A percentile compares a stretch with the other conserved stretches of the same genome.
Evolutionary conservation across 2,797 vertebrate genomes (phyloP).

Genomic region (Syndactyla subalaris): DNA sequence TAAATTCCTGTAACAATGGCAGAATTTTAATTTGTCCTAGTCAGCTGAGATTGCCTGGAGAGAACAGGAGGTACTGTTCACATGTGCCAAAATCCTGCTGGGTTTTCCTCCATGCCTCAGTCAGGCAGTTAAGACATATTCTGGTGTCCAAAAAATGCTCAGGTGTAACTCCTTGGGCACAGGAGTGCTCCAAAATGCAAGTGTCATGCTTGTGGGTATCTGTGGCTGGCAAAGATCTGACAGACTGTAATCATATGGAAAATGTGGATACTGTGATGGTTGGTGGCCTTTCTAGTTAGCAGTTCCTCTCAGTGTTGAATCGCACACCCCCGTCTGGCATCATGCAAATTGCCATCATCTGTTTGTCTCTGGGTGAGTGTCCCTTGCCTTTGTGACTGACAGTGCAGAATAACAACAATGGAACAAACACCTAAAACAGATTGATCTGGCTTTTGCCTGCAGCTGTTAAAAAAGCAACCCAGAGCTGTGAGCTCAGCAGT

Average conservation of each 20-base stretch:
- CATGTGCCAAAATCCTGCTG: background rate
- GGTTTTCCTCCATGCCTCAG: background rate
- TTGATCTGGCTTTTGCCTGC: constrained; percentile 50
- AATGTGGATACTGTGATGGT: constrained; percentile 8
- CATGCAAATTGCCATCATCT: constrained; percentile 16
- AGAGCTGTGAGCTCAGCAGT: constrained; percentile 7
- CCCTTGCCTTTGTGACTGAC: constrained; percentile 4
- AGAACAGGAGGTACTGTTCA: background rate
- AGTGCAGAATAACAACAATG: background rate
- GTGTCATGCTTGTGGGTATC: background rate
- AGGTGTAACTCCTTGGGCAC: background rate
- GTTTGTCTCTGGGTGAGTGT: background rate
- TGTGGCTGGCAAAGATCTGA: constrained; percentile 4
- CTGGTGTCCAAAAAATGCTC: background rate
- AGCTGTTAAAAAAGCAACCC: background rate
- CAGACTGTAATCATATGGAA: background rate
- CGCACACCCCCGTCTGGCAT: constrained; percentile 17
- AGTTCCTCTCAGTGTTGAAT: background rate
- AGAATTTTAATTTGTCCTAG: background rate
- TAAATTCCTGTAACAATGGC: background rate
- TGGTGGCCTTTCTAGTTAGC: background rate
- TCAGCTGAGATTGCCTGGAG: background rate
- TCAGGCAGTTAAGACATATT: background rate
- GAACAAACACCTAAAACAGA: constrained; percentile 40
- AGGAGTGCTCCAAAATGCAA: constrained; percentile 39